Conservation (phyloP, 64 coral and sea anemone genomes). For the Dendronephthya gigantea region DNA sequence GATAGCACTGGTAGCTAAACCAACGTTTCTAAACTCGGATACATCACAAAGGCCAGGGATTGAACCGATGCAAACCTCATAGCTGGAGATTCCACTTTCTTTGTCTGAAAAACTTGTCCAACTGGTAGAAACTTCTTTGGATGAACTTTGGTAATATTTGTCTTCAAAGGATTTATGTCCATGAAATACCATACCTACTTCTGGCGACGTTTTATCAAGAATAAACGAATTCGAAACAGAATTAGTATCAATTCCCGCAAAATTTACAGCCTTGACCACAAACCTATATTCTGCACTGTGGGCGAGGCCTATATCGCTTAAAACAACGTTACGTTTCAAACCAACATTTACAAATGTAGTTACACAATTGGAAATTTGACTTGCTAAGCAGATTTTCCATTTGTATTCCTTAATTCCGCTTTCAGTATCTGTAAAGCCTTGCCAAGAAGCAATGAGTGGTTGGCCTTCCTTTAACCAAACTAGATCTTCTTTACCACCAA, state of each 20-base stretch:
- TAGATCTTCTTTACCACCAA: neutral
- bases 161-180: conserved; percentile 17
- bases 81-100: conserved; percentile 51
- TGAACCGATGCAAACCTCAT: conserved; percentile 64
- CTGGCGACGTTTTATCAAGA: conserved; percentile 44
- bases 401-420: neutral
- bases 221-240: conserved; percentile 43
- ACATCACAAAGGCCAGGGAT: neutral
- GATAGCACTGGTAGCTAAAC: neutral
- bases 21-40: neutral
- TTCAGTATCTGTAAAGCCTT: neutral
- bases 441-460: neutral
- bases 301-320: conserved; percentile 5
- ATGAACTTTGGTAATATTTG: conserved; percentile 33
- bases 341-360: neutral
- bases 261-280: conserved; percentile 44
- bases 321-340: neutral
- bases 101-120: conserved; percentile 39
- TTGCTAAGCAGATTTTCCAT: neutral
- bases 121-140: conserved; percentile 23
- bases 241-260: conserved; percentile 39
- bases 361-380: neutral
- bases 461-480: neutral
- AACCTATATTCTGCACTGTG: conserved; percentile 40
- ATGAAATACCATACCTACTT: conserved; percentile 40